Evolutionary conservation across 2,888 invertebrate species (phyloP).

Genomic region (Mayetiola destructor): DNA sequence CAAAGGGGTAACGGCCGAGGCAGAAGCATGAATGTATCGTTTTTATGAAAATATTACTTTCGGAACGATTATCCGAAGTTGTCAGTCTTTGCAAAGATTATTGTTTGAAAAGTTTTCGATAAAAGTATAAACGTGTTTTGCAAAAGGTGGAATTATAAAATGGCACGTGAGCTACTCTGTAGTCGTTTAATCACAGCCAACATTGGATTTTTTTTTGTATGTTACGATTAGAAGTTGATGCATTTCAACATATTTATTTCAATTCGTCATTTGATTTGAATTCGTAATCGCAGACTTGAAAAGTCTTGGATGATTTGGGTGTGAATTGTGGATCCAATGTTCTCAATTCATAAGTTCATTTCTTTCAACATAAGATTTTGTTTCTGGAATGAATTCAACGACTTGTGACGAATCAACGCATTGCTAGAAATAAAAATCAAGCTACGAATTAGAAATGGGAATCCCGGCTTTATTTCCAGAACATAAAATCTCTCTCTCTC

Average conservation of each 20-base stretch:
- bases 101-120: conserved; percentile 5
- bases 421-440: neutral
- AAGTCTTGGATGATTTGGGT: no score
- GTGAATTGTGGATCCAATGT: no score
- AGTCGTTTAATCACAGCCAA: no score
- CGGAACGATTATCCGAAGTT: conserved; percentile 8
- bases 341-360: no score
- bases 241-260: no score
- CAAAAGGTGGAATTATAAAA: conserved; percentile 5
- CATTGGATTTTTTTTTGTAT: no score
- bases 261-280: no score
- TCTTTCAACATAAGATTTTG: no score
- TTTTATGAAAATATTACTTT: conserved; percentile 2
- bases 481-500: neutral
- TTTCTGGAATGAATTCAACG: no score
- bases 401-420: neutral
- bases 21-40: neutral
- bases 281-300: no score
- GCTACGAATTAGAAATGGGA: neutral
- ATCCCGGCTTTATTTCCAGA: neutral
- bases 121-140: neutral
- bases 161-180: conserved; percentile 8
- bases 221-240: no score
- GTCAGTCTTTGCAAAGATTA: conserved; percentile 7
- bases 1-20: neutral